Evolutionary conservation across 2,113 vertebrate species (phyloP).

Genomic region (Nesogale talazaci): DNA sequence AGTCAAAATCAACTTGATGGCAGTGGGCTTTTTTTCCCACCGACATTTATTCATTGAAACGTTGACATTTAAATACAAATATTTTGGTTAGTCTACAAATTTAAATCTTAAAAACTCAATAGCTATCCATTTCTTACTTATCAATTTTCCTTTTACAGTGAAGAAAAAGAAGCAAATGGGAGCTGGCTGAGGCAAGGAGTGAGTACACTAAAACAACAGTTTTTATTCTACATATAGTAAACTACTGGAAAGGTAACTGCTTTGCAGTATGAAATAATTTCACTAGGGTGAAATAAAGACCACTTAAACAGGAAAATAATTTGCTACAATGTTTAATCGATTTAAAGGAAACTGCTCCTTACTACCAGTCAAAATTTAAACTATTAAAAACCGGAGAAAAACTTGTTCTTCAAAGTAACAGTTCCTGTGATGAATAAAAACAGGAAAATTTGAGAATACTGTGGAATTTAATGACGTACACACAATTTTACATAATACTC

Average conservation of each 20-base stretch:
- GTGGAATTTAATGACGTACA: constrained; percentile 23
- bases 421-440: neutral
- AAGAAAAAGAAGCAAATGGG: constrained; percentile 34
- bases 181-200: neutral
- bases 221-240: neutral
- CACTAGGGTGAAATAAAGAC: neutral
- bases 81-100: constrained; percentile 35
- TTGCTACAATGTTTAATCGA: neutral
- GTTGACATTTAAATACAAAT: constrained; percentile 17
- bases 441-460: constrained; percentile 7
- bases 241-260: neutral
- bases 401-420: neutral
- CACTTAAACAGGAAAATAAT: neutral
- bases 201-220: neutral
- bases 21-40: too few relatives aligned
- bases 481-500: neutral
- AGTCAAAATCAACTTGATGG: too few relatives aligned
- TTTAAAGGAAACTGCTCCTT: constrained; percentile 25
- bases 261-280: constrained; percentile 35
- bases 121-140: neutral
- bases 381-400: neutral
- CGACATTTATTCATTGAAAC: neutral
- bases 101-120: constrained; percentile 11
- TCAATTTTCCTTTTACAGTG: neutral
- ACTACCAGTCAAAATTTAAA: neutral